Conservation (phyloP, 2,797 vertebrate genomes). For the Okamejei kenojei region DNA sequence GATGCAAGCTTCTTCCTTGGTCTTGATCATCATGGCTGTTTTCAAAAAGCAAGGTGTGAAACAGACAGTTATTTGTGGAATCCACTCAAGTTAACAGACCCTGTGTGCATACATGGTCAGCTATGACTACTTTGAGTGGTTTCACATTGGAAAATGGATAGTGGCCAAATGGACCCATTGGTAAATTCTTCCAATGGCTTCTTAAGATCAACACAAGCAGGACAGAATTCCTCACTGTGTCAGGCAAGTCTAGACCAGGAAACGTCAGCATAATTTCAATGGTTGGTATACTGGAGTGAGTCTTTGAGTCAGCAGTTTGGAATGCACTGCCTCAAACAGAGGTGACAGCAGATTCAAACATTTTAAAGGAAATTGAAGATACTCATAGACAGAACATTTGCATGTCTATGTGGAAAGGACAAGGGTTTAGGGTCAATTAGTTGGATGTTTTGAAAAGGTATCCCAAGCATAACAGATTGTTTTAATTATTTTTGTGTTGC, state of each 20-base stretch:
- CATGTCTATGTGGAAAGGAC: background rate
- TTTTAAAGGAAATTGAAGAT: background rate
- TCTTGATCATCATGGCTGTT: background rate
- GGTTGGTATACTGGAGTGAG: background rate
- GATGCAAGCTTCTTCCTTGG: background rate
- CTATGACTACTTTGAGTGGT: background rate
- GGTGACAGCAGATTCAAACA: background rate
- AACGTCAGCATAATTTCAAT: background rate
- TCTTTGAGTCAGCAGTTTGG: background rate
- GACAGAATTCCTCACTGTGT: background rate
- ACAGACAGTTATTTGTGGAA: background rate
- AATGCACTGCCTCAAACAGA: background rate
- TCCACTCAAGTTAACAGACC: background rate
- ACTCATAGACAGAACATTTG: background rate
- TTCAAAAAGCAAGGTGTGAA: background rate
- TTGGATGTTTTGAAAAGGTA: background rate
- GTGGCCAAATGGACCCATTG: background rate
- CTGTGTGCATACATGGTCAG: background rate
- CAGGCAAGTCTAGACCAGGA: background rate
- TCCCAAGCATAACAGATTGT: background rate
- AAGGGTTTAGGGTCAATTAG: background rate
- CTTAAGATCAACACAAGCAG: background rate
- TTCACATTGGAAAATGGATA: background rate
- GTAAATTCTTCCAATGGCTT: background rate
- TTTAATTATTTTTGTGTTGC: background rate